A percentile compares a stretch with the other conserved stretches of the same genome.
phyloP scores from a whole-genome alignment of 30 jellyfish, hydroid and myxozoan genomes.

The Cassiopea xamachana region DNA sequence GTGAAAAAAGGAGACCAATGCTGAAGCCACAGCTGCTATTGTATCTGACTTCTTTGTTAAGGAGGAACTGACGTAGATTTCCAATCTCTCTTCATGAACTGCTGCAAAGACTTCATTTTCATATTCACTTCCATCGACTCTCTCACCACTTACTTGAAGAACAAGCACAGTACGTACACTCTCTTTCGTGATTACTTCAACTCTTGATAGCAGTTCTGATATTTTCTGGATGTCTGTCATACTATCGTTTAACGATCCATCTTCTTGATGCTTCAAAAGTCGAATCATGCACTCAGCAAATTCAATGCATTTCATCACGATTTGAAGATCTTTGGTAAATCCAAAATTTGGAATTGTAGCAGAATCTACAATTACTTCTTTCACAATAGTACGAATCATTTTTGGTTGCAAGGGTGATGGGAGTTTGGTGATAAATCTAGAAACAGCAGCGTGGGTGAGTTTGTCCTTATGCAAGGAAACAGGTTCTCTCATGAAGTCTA shows the following conservation, averaged over 20 bases:
- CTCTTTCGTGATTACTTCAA: not conserved
- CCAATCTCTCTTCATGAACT: not conserved
- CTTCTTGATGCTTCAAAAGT: conserved; percentile 30
- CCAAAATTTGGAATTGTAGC: conserved; percentile 32
- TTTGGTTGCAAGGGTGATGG: conserved; percentile 59
- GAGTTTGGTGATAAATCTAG: not conserved
- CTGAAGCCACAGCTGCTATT: conserved; percentile 17
- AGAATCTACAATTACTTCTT: conserved; percentile 34
- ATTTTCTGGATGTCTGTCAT: not conserved
- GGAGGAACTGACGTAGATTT: not conserved
- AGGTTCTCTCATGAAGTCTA: conserved; percentile 6
- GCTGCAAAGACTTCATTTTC: conserved; percentile 21
- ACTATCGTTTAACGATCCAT: not conserved
- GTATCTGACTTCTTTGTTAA: not conserved
- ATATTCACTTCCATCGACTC: conserved; percentile 24
- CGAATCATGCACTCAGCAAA: conserved; percentile 24
- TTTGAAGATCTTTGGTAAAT: conserved; percentile 56
- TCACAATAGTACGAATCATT: conserved; percentile 36
- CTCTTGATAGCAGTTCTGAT: not conserved
- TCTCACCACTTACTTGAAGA: not conserved
- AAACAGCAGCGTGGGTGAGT: not conserved
- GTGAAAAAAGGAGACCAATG: conserved; percentile 5
- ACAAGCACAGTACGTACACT: conserved; percentile 4
- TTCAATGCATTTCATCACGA: conserved; percentile 11
- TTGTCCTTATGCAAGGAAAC: not conserved